Evolutionary conservation across 2,888 invertebrate species (phyloP).

Genomic region (Parelbella ahira): DNA sequence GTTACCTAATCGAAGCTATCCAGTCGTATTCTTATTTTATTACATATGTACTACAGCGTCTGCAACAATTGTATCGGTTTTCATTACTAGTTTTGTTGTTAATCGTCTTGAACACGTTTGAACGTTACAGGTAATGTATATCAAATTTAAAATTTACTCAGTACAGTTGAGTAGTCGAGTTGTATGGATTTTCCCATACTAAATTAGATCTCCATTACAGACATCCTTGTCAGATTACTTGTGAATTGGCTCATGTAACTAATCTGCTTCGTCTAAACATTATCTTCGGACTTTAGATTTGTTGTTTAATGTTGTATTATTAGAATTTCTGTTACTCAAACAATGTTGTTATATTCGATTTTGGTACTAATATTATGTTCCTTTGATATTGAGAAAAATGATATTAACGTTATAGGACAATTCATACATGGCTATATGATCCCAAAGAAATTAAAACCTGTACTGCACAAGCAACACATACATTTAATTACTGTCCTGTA

Average conservation of each 20-base stretch:
- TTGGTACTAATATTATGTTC: no score
- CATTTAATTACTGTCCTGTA: no score
- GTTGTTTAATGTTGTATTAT: neutral
- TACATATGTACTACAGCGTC: slow-evolving; percentile 2
- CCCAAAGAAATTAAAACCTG: no score
- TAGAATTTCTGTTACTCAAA: neutral
- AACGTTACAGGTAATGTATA: slow-evolving; percentile 17
- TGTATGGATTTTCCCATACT: slow-evolving; percentile 1
- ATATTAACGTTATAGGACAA: no score
- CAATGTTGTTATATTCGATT: neutral
- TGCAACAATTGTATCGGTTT: slow-evolving; percentile 5
- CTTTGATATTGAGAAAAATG: neutral
- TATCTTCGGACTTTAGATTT: slow-evolving; percentile 5
- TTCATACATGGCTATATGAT: no score
- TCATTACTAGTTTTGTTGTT: slow-evolving; percentile 5
- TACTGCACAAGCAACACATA: no score
- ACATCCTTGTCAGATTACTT: slow-evolving; percentile 24
- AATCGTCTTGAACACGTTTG: neutral
- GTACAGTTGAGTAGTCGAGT: neutral
- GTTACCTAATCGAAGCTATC: slow-evolving; percentile 17
- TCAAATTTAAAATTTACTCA: no score
- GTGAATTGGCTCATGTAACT: slow-evolving; percentile 16
- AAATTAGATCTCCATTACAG: slow-evolving; percentile 23
- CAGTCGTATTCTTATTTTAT: slow-evolving; percentile 8
- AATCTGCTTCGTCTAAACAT: slow-evolving; percentile 9